Evolutionary conservation across 1,140 invertebrate species (phyloP).

Genomic region (Drosophila parabipectinata): DNA sequence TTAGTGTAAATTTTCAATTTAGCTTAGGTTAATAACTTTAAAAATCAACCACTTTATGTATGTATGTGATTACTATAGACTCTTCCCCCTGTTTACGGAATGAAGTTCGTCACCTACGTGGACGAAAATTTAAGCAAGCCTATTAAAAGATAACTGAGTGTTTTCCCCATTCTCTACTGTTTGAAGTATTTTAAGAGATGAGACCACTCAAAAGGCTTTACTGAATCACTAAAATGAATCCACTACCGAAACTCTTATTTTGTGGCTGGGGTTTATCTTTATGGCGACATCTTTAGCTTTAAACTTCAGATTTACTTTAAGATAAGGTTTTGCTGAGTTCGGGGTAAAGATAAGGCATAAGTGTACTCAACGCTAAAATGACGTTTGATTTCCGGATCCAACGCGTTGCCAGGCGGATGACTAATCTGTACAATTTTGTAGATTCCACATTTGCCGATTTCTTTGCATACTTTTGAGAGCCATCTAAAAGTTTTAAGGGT

Average conservation of each 20-base stretch:
- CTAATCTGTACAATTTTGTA: neutral
- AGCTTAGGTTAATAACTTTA: too few relatives aligned
- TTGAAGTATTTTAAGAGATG: too few relatives aligned
- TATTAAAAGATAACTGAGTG: too few relatives aligned
- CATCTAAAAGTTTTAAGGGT: neutral
- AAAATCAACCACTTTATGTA: too few relatives aligned
- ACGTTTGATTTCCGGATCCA: slow-evolving; percentile 12
- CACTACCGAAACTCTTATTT: too few relatives aligned
- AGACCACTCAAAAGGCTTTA: neutral
- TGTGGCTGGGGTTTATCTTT: neutral
- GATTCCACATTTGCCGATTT: neutral
- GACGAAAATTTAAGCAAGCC: too few relatives aligned
- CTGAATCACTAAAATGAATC: neutral
- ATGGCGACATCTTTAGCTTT: neutral
- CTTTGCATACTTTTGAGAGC: slow-evolving; percentile 20
- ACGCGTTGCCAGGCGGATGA: slow-evolving; percentile 28
- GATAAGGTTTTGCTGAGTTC: slow-evolving; percentile 13
- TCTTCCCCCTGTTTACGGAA: too few relatives aligned
- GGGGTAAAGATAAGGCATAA: slow-evolving; percentile 6
- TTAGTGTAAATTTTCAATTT: too few relatives aligned
- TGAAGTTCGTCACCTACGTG: too few relatives aligned
- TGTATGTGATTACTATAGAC: too few relatives aligned
- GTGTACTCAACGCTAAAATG: neutral
- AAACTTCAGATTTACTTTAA: neutral
- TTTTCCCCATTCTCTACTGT: neutral